Conservation (phyloP, 1,140 invertebrate species). For the Drosophila erecta region DNA sequence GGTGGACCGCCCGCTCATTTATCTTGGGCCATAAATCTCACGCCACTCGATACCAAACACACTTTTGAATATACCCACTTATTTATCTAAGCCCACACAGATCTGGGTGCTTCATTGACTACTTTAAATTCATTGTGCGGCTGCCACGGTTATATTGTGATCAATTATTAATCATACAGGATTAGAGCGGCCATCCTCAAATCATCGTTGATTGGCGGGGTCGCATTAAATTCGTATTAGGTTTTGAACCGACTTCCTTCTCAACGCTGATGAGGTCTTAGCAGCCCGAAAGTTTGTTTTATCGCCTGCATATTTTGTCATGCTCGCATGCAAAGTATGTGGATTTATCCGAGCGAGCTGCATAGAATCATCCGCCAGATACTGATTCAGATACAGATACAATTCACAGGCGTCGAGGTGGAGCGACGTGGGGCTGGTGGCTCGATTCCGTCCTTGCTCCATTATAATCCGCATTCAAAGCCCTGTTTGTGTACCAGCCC, state of each 20-base stretch:
- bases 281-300: constrained; percentile 16
- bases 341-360: constrained; percentile 7
- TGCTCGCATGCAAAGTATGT: constrained; percentile 41
- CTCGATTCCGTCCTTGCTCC: constrained; percentile 18
- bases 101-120: constrained; percentile 5
- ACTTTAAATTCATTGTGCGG: constrained; percentile 28
- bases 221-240: constrained; percentile 60
- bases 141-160: constrained; percentile 26
- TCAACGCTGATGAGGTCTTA: constrained; percentile 8
- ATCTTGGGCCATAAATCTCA: constrained; percentile 70
- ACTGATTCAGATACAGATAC: constrained; percentile 11
- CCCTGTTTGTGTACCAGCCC: constrained; percentile 26
- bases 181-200: constrained; percentile 39
- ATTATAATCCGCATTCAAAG: constrained; percentile 69
- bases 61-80: constrained; percentile 47
- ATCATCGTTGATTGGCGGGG: constrained; percentile 34
- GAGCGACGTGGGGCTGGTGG: background rate
- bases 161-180: constrained; percentile 71
- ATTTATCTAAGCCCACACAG: constrained; percentile 10
- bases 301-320: constrained; percentile 64
- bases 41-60: constrained; percentile 34
- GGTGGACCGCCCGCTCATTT: constrained; percentile 48
- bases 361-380: constrained; percentile 16
- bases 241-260: constrained; percentile 3
- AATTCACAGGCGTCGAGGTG: constrained; percentile 28